phyloP scores from a whole-genome alignment of 2,113 vertebrate genomes.

The Dicerorhinus sumatrensis region DNA sequence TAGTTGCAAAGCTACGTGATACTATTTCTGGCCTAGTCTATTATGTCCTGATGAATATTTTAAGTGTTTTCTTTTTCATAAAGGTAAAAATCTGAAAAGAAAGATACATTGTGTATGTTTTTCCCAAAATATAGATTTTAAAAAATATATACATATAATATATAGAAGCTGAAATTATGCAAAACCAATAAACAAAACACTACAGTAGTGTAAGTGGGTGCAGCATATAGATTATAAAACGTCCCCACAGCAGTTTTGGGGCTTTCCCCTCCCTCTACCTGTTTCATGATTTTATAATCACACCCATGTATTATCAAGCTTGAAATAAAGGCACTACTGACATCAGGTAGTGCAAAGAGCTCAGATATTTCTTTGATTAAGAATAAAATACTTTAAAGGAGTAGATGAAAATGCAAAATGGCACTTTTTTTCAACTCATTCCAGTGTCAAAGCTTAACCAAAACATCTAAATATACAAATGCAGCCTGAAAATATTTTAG shows the following conservation, averaged over 20 bases:
- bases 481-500: constrained; percentile 86
- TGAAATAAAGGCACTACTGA: constrained; percentile 77
- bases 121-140: constrained; percentile 89
- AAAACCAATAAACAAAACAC: constrained; percentile 68
- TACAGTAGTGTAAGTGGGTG: constrained; percentile 61
- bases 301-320: constrained; percentile 56
- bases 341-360: constrained; percentile 76
- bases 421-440: constrained; percentile 84
- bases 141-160: constrained; percentile 85
- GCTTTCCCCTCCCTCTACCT: constrained; percentile 60
- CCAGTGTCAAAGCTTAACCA: constrained; percentile 88
- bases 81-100: constrained; percentile 74
- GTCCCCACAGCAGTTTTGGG: constrained; percentile 62
- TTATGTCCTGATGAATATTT: background rate
- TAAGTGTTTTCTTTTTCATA: constrained; percentile 63
- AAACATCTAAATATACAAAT: constrained; percentile 88
- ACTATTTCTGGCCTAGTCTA: fast-evolving
- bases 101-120: constrained; percentile 62
- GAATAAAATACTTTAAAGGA: constrained; percentile 67
- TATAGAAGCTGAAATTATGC: constrained; percentile 83
- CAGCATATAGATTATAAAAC: constrained; percentile 55
- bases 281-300: constrained; percentile 45
- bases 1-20: background rate
- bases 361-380: constrained; percentile 42
- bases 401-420: constrained; percentile 74